Evolutionary conservation across 2,888 invertebrate species (phyloP), one percentile per base, ranked within the genome.

Genomic region (Nasonia oneida): DNA sequence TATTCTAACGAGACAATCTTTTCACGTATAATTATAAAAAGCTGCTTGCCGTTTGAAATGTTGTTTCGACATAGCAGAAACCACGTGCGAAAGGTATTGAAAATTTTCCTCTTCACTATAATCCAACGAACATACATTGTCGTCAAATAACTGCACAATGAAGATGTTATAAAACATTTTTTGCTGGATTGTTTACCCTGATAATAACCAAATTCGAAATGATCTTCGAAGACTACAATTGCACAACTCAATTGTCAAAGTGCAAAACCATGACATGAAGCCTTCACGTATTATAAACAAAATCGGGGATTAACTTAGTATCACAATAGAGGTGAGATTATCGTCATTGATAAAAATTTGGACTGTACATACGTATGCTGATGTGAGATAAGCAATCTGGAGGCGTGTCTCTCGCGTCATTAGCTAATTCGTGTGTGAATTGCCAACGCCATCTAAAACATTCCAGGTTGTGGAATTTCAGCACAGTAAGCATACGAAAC

Each of bases 301-400:
- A 12, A 29, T 6, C 3, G n/a, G 12, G 57, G 29, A 76, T 50
- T 76, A 37, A 76, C 37, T 37, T 47, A 61, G 47, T 50, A 18
- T 33, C 47, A 10, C 39, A 37, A 23, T 50, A 23, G 47, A 12
- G 2, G n/a, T 10, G 18, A 79, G n/a, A 79, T 64, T 37, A 79
- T 5, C n/a, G 12, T 33, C 29, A 37, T 15, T 79, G 50, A 70
- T 70, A 70, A 50, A 33, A 79, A n/a, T 37, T 6, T 10, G 4
- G 10, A 37, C 15, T n/a, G 10, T 42, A 78, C 29, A 29, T 33
- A 29, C n/a, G 33, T 37, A 37, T 12, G 15, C n/a, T 42, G n/a
- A 64, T 64, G 15, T 0, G 39, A 14, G 78, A 64, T 77, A 77
- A 77, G 39, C n/a, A 61, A 57, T 47, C 23, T 67, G 42, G 47